A percentile compares a stretch with the other conserved stretches of the same genome.
Conservation (phyloP, 2,797 vertebrate genomes). For the Phalloptychus januarius region DNA sequence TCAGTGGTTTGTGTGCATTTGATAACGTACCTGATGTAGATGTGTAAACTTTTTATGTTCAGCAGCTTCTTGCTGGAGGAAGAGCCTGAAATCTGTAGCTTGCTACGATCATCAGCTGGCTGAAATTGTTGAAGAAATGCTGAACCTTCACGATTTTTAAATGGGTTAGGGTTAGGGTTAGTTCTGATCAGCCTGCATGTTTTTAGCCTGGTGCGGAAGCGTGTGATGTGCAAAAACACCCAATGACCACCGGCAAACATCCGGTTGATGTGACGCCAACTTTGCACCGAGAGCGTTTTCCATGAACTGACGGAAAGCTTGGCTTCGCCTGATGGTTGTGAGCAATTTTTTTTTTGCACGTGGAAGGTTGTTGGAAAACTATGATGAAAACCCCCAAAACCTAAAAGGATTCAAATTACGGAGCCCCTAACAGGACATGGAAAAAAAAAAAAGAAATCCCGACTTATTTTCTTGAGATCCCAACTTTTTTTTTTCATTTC, state of each 20-base stretch:
- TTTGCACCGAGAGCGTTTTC: not conserved
- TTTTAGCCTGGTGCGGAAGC: not conserved
- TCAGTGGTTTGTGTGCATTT: too few species aligned
- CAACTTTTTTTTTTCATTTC: too few species aligned
- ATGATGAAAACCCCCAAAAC: not conserved
- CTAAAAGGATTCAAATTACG: not conserved
- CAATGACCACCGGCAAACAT: not conserved
- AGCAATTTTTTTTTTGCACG: not conserved
- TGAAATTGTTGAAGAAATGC: not conserved
- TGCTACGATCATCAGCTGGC: not conserved
- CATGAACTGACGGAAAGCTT: not conserved
- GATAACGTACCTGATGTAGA: not conserved
- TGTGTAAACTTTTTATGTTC: not conserved
- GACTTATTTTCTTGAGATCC: too few species aligned
- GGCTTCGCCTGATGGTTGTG: not conserved
- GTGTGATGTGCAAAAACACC: not conserved
- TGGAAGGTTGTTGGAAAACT: not conserved
- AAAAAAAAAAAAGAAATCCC: too few species aligned
- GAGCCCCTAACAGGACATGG: too few species aligned
- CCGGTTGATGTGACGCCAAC: not conserved
- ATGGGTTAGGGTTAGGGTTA: too few species aligned
- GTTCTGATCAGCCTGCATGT: not conserved
- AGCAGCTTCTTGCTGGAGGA: not conserved
- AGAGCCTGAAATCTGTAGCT: not conserved
- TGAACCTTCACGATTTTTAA: not conserved